Conservation (phyloP, 2,113 vertebrate species). For the Peucedramus taeniatus region DNA sequence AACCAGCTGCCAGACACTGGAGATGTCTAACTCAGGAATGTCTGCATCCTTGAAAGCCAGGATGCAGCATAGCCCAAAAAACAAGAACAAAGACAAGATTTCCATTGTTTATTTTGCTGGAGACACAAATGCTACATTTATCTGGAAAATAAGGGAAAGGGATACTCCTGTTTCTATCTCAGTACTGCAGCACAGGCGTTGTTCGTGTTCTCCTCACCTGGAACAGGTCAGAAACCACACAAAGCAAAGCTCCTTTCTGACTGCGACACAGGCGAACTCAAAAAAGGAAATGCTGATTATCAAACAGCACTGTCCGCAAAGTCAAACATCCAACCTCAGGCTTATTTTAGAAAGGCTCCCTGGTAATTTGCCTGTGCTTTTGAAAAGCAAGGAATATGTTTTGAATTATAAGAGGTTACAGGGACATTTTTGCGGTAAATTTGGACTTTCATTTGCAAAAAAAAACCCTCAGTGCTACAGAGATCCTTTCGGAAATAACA, state of each 20-base stretch:
- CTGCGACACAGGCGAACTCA: background rate
- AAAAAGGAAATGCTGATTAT: conserved; percentile 40
- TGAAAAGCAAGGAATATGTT: conserved; percentile 82
- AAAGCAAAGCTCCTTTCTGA: background rate
- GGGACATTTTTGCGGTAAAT: conserved; percentile 87
- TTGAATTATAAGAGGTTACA: conserved; percentile 85
- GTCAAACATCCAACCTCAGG: conserved; percentile 64
- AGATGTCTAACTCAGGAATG: conserved; percentile 43
- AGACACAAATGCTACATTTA: background rate
- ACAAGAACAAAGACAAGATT: background rate
- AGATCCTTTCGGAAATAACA: conserved; percentile 54
- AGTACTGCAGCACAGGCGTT: background rate
- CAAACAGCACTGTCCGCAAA: conserved; percentile 57
- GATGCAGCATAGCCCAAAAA: background rate
- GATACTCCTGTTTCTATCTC: background rate
- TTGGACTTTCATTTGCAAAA: conserved; percentile 76
- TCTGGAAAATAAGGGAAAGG: background rate
- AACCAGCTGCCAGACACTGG: conserved; percentile 23
- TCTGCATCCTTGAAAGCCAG: conserved; percentile 41
- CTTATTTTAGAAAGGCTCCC: conserved; percentile 78
- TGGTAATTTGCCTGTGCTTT: conserved; percentile 76
- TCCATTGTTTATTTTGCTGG: background rate
- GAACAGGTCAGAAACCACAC: background rate
- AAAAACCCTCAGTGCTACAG: background rate
- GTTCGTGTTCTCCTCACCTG: background rate